Evolutionary conservation across 92 coral and sea anemone species (phyloP), one percentile per base, ranked within the genome.

Genomic region (Palythoa grandiflora): DNA sequence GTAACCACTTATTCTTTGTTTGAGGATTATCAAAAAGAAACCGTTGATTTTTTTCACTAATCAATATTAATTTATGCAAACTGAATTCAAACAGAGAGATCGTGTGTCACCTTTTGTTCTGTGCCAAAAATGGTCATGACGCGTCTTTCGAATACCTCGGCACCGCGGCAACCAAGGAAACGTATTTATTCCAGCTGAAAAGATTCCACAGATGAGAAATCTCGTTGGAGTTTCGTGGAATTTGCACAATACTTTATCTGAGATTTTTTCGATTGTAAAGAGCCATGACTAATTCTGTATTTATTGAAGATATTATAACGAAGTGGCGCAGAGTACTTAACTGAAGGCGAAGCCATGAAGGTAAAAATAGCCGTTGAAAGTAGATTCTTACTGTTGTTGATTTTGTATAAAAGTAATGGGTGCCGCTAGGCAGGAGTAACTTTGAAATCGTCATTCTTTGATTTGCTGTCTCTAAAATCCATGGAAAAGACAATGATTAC

Each of bases 101-200:
- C 53, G 73, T 79, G 48, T 81, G 75, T 47, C 75, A 80, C 1
- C 51, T 44, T 28, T 61, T 20, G 83, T 48, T 76, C 17, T 47
- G 84, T 83, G 79, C 91, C 83, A 91, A 91, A 91, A 88, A 83
- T 74, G 92, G 93, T 80, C 59, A 77, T 91, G 93, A 91, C 87
- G 92, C 88, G 37, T 21, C 84, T 40, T 91, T 83, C 84, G 50
- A 81, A 90, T 90, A 52, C 88, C 88, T 90, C 84, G 88, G 83
- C 66, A n/a, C 94, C 94, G 90, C 90, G 90, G 94, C 84, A 91
- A 91, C 94, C 78, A 76, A 71, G 76, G 73, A 84, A 89, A 88
- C 85, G 79, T 61, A 77, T 38, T 84, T 79, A 78, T 78, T 88
- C 87, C 81, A 83, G 68, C 36, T 51, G 51, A 36, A 60, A 38